Base-by-base conservation (phyloP, 1,140 invertebrate species). In the Heliothis subflexa region DNA sequence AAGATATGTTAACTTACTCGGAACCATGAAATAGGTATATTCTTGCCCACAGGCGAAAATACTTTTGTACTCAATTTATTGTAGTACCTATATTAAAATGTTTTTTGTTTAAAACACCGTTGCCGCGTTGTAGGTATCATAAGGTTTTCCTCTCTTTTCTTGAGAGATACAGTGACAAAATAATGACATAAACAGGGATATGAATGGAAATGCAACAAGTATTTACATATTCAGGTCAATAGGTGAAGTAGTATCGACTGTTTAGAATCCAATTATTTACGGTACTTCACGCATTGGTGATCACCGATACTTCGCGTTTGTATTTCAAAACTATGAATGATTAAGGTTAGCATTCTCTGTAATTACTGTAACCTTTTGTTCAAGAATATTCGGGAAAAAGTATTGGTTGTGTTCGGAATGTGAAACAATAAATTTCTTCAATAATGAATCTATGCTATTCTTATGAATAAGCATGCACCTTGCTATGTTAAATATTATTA, bases 271-370 rank as follows among this genome's bases (percentile, higher is more conserved):
- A 50, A 40, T 54, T 71, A 55, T 33, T 21, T 16, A n/a, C n/a
- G 25, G 33, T 55, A 66, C 40, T 13, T 66, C 55, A 73, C 13
- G 71, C 54, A 28, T 55, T 73, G 40, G 14, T 49, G 71, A 59
- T 21, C 55, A 25, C 18, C 25, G 33, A 13, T 52, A 40, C 33
- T 62, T 12, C n/a, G 14, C 25, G 40, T n/a, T 40, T 45, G n/a
- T 18, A 7, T 61, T 73, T 59, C 71, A 73, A 73, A 73, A 73
- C 28, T 18, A 68, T 50, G 28, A 73, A 45, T 71, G 64, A 71
- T 54, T 25, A 54, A 18, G 47, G 47, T 47, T 73, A 59, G 18
- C n/a, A 55, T 9, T 40, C 11, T 49, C n/a, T 21, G 13, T 21
- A 28, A 25, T 54, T 54, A 14, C 5, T 33, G 14, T 33, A 55